Evolutionary conservation across 2,888 invertebrate species (phyloP).

Genomic region (Anaspis maculata): DNA sequence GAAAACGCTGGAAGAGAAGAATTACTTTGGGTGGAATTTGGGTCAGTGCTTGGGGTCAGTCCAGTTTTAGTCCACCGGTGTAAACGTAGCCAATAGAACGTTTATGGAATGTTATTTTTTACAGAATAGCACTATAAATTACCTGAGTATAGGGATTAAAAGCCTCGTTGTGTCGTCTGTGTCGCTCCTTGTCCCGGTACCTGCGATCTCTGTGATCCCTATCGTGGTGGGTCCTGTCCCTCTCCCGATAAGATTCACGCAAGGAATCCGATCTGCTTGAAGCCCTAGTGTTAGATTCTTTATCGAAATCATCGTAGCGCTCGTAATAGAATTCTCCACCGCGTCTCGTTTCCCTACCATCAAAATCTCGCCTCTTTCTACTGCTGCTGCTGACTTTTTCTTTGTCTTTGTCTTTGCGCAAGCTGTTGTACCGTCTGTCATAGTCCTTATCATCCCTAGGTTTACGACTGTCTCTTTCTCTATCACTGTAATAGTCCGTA

Average conservation of each 20-base stretch:
- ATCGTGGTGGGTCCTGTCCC: conserved; percentile 27
- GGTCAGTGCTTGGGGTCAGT: too few species aligned
- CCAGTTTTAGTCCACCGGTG: too few species aligned
- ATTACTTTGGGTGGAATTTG: too few species aligned
- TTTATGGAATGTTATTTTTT: too few species aligned
- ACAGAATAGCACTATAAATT: too few species aligned
- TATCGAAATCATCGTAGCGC: conserved; percentile 38
- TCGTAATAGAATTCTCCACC: conserved; percentile 31
- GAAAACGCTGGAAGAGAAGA: too few species aligned
- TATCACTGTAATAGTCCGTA: conserved; percentile 57
- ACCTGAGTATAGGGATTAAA: conserved; percentile 38
- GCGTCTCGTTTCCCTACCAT: conserved; percentile 25
- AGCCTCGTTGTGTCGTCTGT: conserved; percentile 29
- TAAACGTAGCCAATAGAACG: too few species aligned
- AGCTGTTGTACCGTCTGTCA: conserved; percentile 37
- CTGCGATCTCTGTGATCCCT: conserved; percentile 36
- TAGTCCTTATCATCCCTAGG: conserved; percentile 35
- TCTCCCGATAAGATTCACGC: conserved; percentile 36
- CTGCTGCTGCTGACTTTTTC: conserved; percentile 34
- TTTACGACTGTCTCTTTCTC: conserved; percentile 47
- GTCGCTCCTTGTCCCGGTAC: conserved; percentile 31
- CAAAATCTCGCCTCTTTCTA: conserved; percentile 32
- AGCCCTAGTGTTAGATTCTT: conserved; percentile 34
- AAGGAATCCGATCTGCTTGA: conserved; percentile 41
- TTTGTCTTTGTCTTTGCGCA: conserved; percentile 39